Percentiles rank a stretch among this genome's conserved stretches.
Conservation (phyloP, 2,113 vertebrate species). For the human region DNA sequence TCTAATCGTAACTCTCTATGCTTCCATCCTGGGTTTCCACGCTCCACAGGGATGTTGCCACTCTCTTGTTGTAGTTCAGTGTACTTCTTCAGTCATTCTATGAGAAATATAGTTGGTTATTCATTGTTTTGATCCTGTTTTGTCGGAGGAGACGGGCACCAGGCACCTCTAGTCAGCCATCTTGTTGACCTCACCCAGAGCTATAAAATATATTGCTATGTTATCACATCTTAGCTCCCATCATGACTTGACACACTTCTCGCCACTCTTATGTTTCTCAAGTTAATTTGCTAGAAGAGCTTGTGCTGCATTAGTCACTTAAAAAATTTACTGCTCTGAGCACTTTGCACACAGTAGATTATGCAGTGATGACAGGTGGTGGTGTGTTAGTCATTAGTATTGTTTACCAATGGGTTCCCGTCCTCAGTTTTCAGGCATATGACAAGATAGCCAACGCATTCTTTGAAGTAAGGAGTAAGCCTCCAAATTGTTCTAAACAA, state of each 20-base stretch:
- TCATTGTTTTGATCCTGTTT: not conserved
- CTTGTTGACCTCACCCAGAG: not conserved
- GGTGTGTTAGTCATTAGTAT: not conserved
- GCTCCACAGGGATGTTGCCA: not conserved
- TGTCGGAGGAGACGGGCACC: not conserved
- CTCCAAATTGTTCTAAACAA: not conserved
- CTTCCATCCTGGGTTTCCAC: not conserved
- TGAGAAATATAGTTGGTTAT: not conserved
- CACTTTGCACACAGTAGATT: not conserved
- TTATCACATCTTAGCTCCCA: not conserved
- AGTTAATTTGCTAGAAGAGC: not conserved
- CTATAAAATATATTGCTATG: not conserved
- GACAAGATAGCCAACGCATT: not conserved
- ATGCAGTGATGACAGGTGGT: not conserved
- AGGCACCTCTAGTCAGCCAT: not conserved
- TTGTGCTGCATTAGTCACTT: not conserved
- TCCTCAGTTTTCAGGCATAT: not conserved
- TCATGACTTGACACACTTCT: not conserved
- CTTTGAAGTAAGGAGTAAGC: not conserved
- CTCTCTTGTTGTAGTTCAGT: not conserved
- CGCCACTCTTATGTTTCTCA: not conserved
- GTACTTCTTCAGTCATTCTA: not conserved
- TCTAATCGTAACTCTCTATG: not conserved
- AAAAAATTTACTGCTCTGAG: not conserved
- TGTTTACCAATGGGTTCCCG: not conserved